Evolutionary conservation across 2,113 vertebrate genomes (phyloP).

Genomic region (Oncorhynchus gorbuscha): DNA sequence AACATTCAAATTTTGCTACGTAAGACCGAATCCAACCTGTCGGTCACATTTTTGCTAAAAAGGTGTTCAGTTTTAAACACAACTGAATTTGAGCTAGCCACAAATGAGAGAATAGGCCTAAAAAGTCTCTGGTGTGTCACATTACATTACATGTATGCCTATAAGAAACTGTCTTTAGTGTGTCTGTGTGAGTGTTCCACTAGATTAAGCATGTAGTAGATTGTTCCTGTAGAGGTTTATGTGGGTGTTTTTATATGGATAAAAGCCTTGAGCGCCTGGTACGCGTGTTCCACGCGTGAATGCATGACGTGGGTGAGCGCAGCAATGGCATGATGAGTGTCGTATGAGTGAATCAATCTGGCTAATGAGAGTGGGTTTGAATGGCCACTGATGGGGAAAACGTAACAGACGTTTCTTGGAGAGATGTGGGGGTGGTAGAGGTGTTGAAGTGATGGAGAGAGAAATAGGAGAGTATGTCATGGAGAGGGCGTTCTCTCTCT

Average conservation of each 20-base stretch:
- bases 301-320: neutral
- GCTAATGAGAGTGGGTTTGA: neutral
- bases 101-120: neutral
- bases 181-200: neutral
- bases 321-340: neutral
- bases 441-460: too few species aligned
- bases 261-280: neutral
- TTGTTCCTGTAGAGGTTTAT: neutral
- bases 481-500: constrained; percentile 4
- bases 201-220: neutral
- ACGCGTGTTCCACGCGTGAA: neutral
- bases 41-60: neutral
- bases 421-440: neutral
- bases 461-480: constrained; percentile 8
- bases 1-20: too few species aligned
- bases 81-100: neutral
- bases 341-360: neutral
- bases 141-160: neutral
- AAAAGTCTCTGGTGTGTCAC: neutral
- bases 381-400: neutral
- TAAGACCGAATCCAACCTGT: too few species aligned
- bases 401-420: neutral
- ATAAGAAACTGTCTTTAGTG: neutral
- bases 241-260: neutral
- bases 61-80: neutral